phyloP scores from a whole-genome alignment of 2,888 invertebrate genomes.

The Eupelmus urozonus region DNA sequence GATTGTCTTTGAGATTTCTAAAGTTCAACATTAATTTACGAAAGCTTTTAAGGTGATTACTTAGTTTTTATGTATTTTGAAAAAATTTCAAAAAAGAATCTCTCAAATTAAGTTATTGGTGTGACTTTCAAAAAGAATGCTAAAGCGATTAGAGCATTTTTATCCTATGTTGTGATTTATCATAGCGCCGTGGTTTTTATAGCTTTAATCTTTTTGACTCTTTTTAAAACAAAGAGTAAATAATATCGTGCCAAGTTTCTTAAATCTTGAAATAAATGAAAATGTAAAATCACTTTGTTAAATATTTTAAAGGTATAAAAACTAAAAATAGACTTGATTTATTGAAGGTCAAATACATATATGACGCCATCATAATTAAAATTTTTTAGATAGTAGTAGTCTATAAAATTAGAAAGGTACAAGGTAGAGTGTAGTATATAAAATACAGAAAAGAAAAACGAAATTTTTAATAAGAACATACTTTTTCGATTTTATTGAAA shows the following conservation, averaged over 20 bases:
- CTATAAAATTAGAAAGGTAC: background rate
- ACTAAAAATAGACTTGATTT: background rate
- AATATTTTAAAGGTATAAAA: background rate
- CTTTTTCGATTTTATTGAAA: background rate
- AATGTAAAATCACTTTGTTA: too few species aligned
- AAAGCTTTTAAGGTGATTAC: too few species aligned
- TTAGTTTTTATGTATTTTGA: too few species aligned
- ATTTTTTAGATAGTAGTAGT: conserved; percentile 12
- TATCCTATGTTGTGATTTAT: conserved; percentile 12
- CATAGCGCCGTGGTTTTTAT: background rate
- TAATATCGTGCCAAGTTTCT: background rate
- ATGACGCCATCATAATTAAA: background rate
- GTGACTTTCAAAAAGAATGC: background rate
- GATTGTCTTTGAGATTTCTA: too few species aligned
- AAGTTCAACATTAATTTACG: too few species aligned
- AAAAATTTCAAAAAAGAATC: too few species aligned
- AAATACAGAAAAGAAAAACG: background rate
- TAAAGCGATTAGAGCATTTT: background rate
- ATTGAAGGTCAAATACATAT: conserved; percentile 5
- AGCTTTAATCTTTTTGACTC: conserved; percentile 11
- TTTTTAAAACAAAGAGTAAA: conserved; percentile 24
- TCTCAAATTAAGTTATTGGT: background rate
- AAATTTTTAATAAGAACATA: background rate
- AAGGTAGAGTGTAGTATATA: background rate
- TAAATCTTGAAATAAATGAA: background rate